phyloP scores from a whole-genome alignment of 2,113 vertebrate genomes.

The Thryonomys swinderianus region DNA sequence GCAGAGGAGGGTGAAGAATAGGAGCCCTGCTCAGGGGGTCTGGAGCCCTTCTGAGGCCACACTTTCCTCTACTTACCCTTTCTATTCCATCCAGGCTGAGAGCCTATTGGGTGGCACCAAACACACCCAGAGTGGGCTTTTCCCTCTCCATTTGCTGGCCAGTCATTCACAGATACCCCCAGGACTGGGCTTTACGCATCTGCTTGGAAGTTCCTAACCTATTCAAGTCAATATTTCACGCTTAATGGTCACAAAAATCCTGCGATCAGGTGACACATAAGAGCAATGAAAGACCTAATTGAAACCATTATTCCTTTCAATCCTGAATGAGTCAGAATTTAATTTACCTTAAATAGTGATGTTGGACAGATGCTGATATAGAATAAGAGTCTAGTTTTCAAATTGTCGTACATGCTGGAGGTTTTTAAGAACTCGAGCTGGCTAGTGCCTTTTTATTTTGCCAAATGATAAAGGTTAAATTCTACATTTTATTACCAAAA shows the following conservation, averaged over 20 bases:
- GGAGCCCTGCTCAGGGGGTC: background rate
- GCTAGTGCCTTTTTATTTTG: slow-evolving; percentile 16
- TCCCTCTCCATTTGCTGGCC: background rate
- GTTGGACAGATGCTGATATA: background rate
- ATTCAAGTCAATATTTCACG: background rate
- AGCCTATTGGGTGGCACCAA: background rate
- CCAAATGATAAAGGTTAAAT: slow-evolving; percentile 29
- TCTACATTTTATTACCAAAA: slow-evolving; percentile 25
- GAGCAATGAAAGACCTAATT: background rate
- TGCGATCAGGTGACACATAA: background rate
- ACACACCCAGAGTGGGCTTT: background rate
- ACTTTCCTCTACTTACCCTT: background rate
- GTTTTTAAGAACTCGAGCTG: slow-evolving; percentile 47
- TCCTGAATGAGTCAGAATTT: slow-evolving; percentile 58
- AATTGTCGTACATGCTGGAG: slow-evolving; percentile 50
- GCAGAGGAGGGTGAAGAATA: background rate
- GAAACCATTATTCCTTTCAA: background rate
- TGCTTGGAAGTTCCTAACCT: background rate
- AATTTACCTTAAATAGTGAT: slow-evolving; percentile 19
- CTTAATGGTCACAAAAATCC: background rate
- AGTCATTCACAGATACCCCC: background rate
- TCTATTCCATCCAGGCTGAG: background rate
- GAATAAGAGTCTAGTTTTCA: slow-evolving; percentile 30
- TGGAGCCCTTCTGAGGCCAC: background rate
- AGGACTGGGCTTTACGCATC: background rate